These are phyloP conservation scores for Steatocranus sp. DNA, from an alignment of 2,797 vertebrate genomes.

Conservation along the genomic window DNA sequence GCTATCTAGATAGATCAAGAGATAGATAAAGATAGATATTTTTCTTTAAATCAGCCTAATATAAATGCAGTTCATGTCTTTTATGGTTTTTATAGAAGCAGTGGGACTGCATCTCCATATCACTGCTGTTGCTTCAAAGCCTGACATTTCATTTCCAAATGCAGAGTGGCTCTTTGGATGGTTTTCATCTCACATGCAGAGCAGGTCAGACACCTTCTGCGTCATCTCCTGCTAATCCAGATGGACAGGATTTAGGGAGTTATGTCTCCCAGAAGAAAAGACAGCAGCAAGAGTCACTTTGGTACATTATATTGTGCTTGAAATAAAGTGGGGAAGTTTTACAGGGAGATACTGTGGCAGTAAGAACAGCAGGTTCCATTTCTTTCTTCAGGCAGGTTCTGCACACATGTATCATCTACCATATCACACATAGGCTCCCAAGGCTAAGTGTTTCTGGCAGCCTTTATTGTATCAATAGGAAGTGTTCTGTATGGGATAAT, in stretches of 20 bases:
- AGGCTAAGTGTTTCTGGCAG: slow-evolving; percentile 69
- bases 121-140: neutral
- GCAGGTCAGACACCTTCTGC: slow-evolving; percentile 54
- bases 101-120: slow-evolving; percentile 6
- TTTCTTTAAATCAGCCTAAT: neutral
- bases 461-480: slow-evolving; percentile 72
- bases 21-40: neutral
- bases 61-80: neutral
- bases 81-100: slow-evolving; percentile 6
- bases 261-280: slow-evolving; percentile 46
- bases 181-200: slow-evolving; percentile 28
- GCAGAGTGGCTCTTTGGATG: slow-evolving; percentile 10
- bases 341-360: slow-evolving; percentile 1
- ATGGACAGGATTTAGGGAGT: slow-evolving; percentile 39
- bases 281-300: slow-evolving; percentile 38
- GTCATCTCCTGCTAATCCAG: slow-evolving; percentile 33
- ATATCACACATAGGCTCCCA: slow-evolving; percentile 43
- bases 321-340: slow-evolving; percentile 39
- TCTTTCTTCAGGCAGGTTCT: slow-evolving; percentile 12
- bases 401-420: slow-evolving; percentile 44
- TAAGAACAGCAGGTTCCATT: slow-evolving; percentile 32
- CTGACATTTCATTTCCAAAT: slow-evolving; percentile 59
- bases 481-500: slow-evolving; percentile 70
- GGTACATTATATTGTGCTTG: neutral
- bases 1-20: neutral